phyloP scores from a whole-genome alignment of 2,113 vertebrate species.

The Lagopus muta region DNA sequence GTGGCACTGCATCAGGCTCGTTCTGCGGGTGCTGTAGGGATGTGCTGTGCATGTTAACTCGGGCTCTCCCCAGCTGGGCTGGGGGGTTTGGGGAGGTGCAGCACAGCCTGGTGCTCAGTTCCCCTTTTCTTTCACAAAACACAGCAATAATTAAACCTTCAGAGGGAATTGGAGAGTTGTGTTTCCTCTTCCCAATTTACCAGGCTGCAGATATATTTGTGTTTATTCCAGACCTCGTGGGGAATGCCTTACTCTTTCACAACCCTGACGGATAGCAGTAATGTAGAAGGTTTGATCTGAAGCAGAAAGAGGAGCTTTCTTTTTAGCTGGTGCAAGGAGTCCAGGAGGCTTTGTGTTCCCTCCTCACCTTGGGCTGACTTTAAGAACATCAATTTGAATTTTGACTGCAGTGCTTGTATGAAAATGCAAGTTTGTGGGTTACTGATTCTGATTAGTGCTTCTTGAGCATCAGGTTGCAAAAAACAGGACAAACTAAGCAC shows the following conservation, averaged over 20 bases:
- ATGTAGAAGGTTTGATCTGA: not conserved
- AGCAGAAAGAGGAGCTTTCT: not conserved
- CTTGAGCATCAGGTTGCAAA: not conserved
- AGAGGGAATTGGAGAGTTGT: not conserved
- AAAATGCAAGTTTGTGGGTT: not conserved
- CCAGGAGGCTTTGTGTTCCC: fast-evolving
- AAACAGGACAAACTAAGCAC: not conserved
- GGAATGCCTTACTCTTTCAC: not conserved
- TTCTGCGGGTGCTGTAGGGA: not conserved
- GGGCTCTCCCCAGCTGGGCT: not conserved
- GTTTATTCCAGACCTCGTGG: fast-evolving
- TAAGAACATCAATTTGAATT: not conserved
- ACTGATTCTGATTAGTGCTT: not conserved
- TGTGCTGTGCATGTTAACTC: constrained; percentile 11
- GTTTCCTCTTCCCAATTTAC: not conserved
- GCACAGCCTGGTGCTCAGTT: not conserved
- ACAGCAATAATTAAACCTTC: not conserved
- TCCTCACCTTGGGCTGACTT: not conserved
- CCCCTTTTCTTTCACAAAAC: not conserved
- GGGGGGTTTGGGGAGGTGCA: not conserved
- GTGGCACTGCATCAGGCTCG: constrained; percentile 13
- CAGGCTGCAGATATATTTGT: not conserved
- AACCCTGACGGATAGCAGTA: not conserved
- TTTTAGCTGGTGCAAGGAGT: not conserved
- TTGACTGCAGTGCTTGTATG: fast-evolving